A percentile compares a stretch with the other conserved stretches of the same genome.
Evolutionary conservation across 2,888 invertebrate genomes (phyloP).

Genomic region (Hydrotaea diabolus): DNA sequence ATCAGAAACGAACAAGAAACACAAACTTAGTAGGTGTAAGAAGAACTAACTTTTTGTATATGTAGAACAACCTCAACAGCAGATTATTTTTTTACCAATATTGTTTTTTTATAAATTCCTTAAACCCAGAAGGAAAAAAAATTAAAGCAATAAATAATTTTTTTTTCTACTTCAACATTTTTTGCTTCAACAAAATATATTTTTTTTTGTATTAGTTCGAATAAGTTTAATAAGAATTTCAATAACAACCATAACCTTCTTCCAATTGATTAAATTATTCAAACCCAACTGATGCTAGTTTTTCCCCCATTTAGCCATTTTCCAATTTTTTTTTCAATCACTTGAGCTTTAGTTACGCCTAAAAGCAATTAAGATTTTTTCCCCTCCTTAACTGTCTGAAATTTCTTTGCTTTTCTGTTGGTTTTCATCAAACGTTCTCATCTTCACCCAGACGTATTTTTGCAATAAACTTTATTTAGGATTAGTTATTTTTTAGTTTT

Average conservation of each 20-base stretch:
- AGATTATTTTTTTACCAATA: conserved; percentile 15
- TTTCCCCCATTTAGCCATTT: neutral
- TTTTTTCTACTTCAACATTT: conserved; percentile 13
- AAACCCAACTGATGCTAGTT: neutral
- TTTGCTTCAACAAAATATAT: neutral
- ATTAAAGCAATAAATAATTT: neutral
- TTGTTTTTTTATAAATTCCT: neutral
- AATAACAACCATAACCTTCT: no score
- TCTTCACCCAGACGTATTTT: conserved; percentile 11
- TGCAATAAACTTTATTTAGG: conserved; percentile 54
- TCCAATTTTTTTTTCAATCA: conserved; percentile 74
- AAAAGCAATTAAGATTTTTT: neutral
- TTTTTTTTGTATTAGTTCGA: neutral
- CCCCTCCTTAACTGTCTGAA: neutral
- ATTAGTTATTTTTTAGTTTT: conserved; percentile 72
- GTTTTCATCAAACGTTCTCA: neutral
- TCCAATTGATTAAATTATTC: neutral
- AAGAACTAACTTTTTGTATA: conserved; percentile 41
- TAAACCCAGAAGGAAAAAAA: neutral
- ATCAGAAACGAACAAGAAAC: neutral
- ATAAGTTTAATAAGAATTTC: neutral
- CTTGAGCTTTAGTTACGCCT: conserved; percentile 77
- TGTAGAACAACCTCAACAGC: conserved; percentile 36
- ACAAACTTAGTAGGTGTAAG: conserved; percentile 49
- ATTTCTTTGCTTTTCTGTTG: conserved; percentile 15